phyloP scores from a whole-genome alignment of 2,113 vertebrate genomes.

The Syngnathus scovelli region DNA sequence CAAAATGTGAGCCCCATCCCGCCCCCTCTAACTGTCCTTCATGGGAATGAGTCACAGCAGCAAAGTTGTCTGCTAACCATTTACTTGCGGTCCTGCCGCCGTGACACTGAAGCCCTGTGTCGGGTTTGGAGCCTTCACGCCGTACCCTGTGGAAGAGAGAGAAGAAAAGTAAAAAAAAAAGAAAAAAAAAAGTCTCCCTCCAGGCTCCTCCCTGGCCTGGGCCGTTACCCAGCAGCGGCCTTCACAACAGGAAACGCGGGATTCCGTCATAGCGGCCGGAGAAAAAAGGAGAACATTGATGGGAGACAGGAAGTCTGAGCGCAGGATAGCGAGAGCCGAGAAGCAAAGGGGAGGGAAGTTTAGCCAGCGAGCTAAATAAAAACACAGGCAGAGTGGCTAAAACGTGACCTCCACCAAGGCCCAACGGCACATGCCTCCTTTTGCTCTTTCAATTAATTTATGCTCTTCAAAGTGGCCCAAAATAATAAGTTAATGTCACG shows the following conservation, averaged over 20 bases:
- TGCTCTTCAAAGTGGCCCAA: background rate
- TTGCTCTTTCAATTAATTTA: background rate
- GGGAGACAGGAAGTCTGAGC: conserved; percentile 75
- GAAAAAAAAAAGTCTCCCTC: conserved; percentile 10
- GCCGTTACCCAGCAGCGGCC: conserved; percentile 80
- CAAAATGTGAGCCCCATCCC: background rate
- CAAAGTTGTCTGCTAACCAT: conserved; percentile 13
- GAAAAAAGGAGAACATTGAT: conserved; percentile 73
- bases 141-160: conserved; percentile 1
- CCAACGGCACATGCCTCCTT: background rate
- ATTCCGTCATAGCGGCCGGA: conserved; percentile 78
- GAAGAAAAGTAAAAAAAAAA: conserved; percentile 4
- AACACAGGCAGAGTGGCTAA: conserved; percentile 8
- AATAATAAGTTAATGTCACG: background rate
- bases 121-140: conserved; percentile 11
- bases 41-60: conserved; percentile 16
- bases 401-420: background rate
- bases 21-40: background rate
- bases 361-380: conserved; percentile 11
- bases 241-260: conserved; percentile 93
- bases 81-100: conserved; percentile 19
- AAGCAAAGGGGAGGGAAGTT: conserved; percentile 8
- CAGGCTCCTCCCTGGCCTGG: conserved; percentile 63
- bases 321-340: conserved; percentile 14
- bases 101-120: conserved; percentile 15